Base-by-base conservation (phyloP, 2,113 vertebrate genomes). In the Ivindomyrus marchei region DNA sequence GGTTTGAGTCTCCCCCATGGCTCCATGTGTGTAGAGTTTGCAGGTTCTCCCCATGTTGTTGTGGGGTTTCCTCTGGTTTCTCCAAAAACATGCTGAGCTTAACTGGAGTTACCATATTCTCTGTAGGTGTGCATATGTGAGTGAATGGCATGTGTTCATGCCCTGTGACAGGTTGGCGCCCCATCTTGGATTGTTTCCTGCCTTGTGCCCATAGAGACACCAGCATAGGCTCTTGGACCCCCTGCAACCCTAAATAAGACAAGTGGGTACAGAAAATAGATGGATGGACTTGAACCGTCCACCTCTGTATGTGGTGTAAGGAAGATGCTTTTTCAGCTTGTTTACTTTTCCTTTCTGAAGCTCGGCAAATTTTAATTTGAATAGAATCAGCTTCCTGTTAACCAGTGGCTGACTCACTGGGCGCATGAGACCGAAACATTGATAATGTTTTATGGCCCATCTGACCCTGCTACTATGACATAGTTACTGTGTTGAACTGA, bases 381-480 rank as follows among this genome's bases (percentile, higher is more conserved):
- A 85, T 21, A 24, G 19, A 46, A 85, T 31, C 85, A 27, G 11
- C 27, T 24, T 24, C 42, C 21, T 74, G 47, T 36, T 80, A 50
- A 89, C 66, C 36, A 88, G 62, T 88, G 45, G 15, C 45, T 74
- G 53, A 88, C n/a, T 53, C 86, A 56, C 31, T n/a, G n/a, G 13
- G 49, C 31, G 36, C 86, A 56, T 39, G 49, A 39, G n/a, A 58
- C 36, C 27, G 66, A 58, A 88, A 88, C 50, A 9, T 24, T 39
- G 70, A 88, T 90, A 80, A 83, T 10, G 86, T 19, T 80, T 90
- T 90, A 90, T 90, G 87, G 50, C 50, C n/a, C 36, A 50, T 77
- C 66, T 62, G 56, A 53, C 45, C 58, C 42, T 50, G 74, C 36
- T 27, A 31, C 39, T 50, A 4, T 52, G 85, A 87, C 42, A 87